Percentiles rank a stretch among this genome's conserved stretches.
These are phyloP conservation scores for Phylloscopus trochiloides DNA, from an alignment of 2,113 vertebrate species.

Conservation along the genomic window DNA sequence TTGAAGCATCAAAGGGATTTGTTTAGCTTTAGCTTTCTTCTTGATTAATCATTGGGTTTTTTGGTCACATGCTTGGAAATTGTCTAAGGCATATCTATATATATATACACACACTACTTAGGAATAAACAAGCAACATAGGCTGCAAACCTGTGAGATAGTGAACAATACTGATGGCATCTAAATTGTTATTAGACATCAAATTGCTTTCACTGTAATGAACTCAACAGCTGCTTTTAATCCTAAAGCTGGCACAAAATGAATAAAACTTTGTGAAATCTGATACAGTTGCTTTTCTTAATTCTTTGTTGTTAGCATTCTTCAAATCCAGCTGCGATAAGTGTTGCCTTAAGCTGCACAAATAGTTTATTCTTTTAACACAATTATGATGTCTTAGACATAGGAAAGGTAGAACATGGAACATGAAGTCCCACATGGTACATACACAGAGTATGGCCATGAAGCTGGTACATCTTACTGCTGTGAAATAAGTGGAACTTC, in stretches of 20 bases:
- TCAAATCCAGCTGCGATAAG: constrained; percentile 37
- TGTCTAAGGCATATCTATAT: not conserved
- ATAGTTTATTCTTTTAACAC: not conserved
- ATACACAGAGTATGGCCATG: not conserved
- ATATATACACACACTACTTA: not conserved
- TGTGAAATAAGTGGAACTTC: not conserved
- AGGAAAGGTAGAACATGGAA: not conserved
- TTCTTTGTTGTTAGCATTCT: constrained; percentile 4
- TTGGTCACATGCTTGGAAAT: constrained; percentile 70
- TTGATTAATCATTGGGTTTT: not conserved
- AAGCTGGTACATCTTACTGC: not conserved
- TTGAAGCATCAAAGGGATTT: not conserved
- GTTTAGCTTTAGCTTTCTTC: constrained; percentile 47
- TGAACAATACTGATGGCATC: not conserved
- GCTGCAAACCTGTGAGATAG: not conserved
- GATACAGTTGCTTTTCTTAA: not conserved
- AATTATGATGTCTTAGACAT: not conserved
- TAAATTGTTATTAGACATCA: constrained; percentile 23
- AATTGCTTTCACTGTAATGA: constrained; percentile 19
- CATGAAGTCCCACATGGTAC: not conserved
- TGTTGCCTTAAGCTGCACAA: constrained; percentile 6
- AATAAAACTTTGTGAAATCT: not conserved
- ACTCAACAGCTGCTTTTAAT: constrained; percentile 51
- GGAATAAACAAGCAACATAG: not conserved
- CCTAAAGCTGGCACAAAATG: not conserved